These are phyloP conservation scores for Bujurquina vittata DNA, from an alignment of 2,113 vertebrate genomes.

Conservation along the genomic window DNA sequence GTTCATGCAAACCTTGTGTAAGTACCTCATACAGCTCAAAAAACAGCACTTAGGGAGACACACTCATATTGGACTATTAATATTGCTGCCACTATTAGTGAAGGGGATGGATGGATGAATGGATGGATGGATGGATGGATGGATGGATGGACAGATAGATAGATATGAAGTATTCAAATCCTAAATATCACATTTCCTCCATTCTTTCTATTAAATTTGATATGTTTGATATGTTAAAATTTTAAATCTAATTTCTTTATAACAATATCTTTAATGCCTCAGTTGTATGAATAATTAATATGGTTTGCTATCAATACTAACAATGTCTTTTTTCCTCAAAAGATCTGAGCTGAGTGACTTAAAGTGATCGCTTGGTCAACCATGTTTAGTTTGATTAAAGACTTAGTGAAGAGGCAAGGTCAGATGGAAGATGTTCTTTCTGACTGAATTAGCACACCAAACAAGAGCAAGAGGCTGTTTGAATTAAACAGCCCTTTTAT, in stretches of 20 bases:
- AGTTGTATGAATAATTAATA: not conserved
- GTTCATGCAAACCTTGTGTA: not conserved
- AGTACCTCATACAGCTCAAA: not conserved
- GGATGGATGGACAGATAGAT: no score
- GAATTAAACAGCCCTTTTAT: constrained; percentile 15
- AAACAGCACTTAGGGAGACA: not conserved
- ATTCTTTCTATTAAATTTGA: not conserved
- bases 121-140: no score
- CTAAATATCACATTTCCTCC: not conserved
- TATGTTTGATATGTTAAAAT: not conserved
- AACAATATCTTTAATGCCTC: not conserved
- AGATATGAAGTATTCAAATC: no score
- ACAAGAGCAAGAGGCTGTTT: constrained; percentile 25
- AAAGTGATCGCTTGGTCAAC: constrained; percentile 27
- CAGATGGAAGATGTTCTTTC: constrained; percentile 29
- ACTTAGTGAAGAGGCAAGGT: constrained; percentile 46
- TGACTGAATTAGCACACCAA: constrained; percentile 35
- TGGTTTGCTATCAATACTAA: not conserved
- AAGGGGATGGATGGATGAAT: not conserved
- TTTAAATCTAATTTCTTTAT: not conserved
- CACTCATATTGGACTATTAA: not conserved
- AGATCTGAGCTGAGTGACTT: constrained; percentile 25
- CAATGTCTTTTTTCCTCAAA: constrained; percentile 1
- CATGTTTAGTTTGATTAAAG: constrained; percentile 55
- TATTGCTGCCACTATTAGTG: not conserved